Percentiles rank a stretch among this genome's conserved stretches.
Conservation (phyloP, 2,797 vertebrate genomes). For the Pangasius sanitwongsei region DNA sequence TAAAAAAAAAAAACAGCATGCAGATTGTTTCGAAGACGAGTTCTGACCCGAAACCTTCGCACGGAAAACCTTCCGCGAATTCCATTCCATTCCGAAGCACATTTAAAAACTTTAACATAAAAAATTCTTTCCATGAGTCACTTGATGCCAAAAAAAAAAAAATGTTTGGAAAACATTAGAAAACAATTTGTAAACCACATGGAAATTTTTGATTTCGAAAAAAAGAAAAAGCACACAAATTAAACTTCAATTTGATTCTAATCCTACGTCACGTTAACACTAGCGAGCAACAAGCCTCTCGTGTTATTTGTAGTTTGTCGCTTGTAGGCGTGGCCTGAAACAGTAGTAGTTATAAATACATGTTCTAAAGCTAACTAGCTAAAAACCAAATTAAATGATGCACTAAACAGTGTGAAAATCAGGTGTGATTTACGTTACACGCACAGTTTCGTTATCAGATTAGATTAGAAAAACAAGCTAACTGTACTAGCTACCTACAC, state of each 20-base stretch:
- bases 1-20: not conserved
- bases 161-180: not conserved
- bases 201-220: too few species aligned
- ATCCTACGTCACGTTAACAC: not conserved
- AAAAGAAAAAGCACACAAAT: not conserved
- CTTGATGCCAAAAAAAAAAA: not conserved
- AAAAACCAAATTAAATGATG: not conserved
- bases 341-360: not conserved
- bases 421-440: not conserved
- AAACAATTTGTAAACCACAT: not conserved
- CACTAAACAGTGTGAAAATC: not conserved
- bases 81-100: too few species aligned
- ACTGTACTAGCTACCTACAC: not conserved
- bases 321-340: not conserved
- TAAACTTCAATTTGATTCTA: not conserved
- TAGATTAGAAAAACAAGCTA: not conserved
- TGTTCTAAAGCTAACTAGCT: not conserved
- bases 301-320: not conserved
- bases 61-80: too few species aligned
- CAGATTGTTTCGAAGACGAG: not conserved
- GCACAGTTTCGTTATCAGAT: not conserved
- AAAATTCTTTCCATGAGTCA: not conserved
- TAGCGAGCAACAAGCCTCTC: not conserved
- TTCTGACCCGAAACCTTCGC: not conserved
- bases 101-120: not conserved